Evolutionary conservation across 2,797 vertebrate genomes (phyloP), one percentile per base, ranked within the genome.

Genomic region (Eospalax fontanierii): DNA sequence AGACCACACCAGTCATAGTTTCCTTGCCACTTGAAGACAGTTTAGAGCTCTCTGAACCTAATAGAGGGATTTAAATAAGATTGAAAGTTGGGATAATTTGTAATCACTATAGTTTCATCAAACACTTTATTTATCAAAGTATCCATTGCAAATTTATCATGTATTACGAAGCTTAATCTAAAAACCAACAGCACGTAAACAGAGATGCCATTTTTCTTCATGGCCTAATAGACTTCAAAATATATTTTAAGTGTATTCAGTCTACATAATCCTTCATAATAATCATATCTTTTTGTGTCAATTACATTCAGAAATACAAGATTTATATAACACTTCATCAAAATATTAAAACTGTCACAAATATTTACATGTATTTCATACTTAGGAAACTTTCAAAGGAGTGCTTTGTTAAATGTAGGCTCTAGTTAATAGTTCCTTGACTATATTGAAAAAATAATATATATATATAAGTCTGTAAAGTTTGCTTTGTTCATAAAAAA

Each of bases 211-310:
- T 97, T 91, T 97, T 94, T 98, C 97, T 97, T 98, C 94, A 97
- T 21, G 54, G 71, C 87, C 96, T 97, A 98, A 98, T 95, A 98
- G 97, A 97, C 98, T 98, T 98, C 98, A 98, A 99, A 98, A 99
- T 98, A 99, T 97, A 98, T 98, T 96, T 97, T 82, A 97, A 97
- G 97, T 98, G 95, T 98, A 97, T 98, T 98, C 97, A 97, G 96
- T 98, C 98, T 98, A 98, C 97, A 98, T 90, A 98, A 98, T 97
- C 96, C 96, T 98, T 98, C 98, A 98, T 98, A 98, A 98, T 98
- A 98, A 89, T 97, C 97, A 93, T 98, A 98, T 98, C 96, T 96
- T 93, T 98, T 97, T 98, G 97, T 97, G 93, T 98, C 98, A 97
- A 96, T 98, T 98, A 98, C 92, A 98, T 97, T 98, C 98, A 98